Evolutionary conservation across 2,113 vertebrate species (phyloP).

Genomic region (Kobus ellipsiprymnus): DNA sequence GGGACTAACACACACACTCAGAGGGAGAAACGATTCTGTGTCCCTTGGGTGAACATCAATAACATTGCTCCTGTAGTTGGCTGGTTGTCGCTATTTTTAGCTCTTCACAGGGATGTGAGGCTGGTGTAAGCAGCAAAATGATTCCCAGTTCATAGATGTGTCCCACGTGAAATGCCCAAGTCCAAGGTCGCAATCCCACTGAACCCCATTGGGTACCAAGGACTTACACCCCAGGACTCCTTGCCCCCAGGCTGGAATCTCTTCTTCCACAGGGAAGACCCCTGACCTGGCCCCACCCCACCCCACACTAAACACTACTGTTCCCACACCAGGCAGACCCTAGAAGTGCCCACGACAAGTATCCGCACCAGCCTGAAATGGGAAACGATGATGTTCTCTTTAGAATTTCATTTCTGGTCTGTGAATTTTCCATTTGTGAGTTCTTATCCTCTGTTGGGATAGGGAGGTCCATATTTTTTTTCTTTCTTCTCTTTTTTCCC

Average conservation of each 20-base stretch:
- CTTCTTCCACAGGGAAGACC: not conserved
- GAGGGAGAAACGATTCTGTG: accelerated
- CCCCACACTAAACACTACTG: too few species aligned
- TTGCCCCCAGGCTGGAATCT: accelerated
- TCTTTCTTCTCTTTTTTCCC: not conserved
- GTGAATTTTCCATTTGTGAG: not conserved
- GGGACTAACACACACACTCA: not conserved
- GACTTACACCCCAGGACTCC: not conserved
- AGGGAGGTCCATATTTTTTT: not conserved
- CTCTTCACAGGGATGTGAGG: not conserved
- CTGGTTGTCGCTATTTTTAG: not conserved
- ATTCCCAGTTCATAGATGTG: accelerated
- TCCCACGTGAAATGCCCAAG: too few species aligned
- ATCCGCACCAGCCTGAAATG: accelerated
- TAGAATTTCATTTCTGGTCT: not conserved
- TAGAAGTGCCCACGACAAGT: not conserved
- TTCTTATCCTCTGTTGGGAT: not conserved
- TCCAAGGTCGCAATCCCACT: not conserved
- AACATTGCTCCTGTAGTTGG: accelerated
- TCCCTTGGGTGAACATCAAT: too few species aligned
- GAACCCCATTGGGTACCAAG: not conserved
- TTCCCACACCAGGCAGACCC: not conserved
- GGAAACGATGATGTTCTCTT: not conserved
- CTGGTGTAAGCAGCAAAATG: not conserved
- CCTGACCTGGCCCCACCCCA: accelerated